Base-by-base conservation (phyloP, 2,888 invertebrate species). In the Cataglyphis cursor region DNA sequence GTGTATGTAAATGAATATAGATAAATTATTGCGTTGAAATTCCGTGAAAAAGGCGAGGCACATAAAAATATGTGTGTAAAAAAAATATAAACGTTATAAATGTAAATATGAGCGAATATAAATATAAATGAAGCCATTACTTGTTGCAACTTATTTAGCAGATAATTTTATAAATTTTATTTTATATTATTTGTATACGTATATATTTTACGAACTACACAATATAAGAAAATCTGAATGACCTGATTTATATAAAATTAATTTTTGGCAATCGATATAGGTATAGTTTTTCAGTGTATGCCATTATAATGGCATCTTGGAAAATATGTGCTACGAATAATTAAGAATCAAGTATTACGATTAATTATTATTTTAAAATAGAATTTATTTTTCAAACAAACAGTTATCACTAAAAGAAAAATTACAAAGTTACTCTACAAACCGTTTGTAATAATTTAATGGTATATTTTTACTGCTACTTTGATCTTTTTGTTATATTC, bases 181-280 rank as follows among this genome's bases (percentile, higher is more conserved):
- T 64, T 75, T 31, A 6, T 8, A 18, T 61, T 61, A 4, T 35
- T 6, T 35, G 0, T 35, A 35, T 35, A 35, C 6, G 6, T 6
- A 35, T 35, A 35, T 35, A 35, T 41, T 64, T 62, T 64, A 64
- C 35, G 64, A 64, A 3, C 3, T 48, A 21, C n/a, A 18, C 18
- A 72, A 57, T 21, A 72, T 41, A 18, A 38, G 21, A 21, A 72
- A 38, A 48, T 51, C 15, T 31, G 18, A 72, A 59, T 72, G n/a
- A 0, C 2, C 15, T 28, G n/a, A 73, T 73, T 28, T 61, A 15
- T 28, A 28, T 5, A 57, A 61, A 73, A 73, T 28, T 41, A 41
- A 12, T 59, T n/a, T 61, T 15, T 15, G 10, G 6, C 8, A 10
- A 73, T 41, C 15, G 24, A 24, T 35, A 35, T 21, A 18, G 18